Conservation (phyloP, 2,888 invertebrate genomes). For the Nasonovia ribisnigri region DNA sequence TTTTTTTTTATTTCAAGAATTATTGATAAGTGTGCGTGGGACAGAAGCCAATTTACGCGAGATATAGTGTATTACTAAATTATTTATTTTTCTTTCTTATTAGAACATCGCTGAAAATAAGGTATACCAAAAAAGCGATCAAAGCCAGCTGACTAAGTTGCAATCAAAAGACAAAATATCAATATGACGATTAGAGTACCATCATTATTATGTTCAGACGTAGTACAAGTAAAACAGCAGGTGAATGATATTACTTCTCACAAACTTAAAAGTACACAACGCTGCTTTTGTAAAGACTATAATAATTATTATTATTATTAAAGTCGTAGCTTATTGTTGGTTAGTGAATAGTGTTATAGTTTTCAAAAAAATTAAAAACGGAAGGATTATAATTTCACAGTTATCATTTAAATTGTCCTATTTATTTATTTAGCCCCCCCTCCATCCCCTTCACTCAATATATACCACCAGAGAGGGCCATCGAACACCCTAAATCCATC, state of each 20-base stretch:
- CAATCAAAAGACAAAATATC: no score
- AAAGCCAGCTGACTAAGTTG: not conserved
- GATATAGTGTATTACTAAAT: not conserved
- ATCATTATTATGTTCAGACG: not conserved
- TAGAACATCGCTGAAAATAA: not conserved
- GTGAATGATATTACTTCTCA: not conserved
- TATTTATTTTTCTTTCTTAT: not conserved
- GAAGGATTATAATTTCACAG: not conserved
- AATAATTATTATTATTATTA: not conserved
- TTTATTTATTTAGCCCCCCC: not conserved
- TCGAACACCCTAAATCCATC: not conserved
- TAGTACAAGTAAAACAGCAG: not conserved
- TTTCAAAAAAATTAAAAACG: not conserved
- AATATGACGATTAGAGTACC: not conserved
- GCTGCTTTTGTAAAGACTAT: not conserved
- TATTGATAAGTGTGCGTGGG: not conserved
- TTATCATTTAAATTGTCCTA: not conserved
- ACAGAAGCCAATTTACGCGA: not conserved
- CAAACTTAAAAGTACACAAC: not conserved
- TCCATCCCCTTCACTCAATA: accelerated
- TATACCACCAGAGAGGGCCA: not conserved
- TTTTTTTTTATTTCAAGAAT: not conserved
- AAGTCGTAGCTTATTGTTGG: not conserved
- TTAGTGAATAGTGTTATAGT: not conserved
- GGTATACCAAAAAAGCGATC: not conserved